phyloP scores from a whole-genome alignment of 1,140 invertebrate species.

The Sminthurides bifidus region DNA sequence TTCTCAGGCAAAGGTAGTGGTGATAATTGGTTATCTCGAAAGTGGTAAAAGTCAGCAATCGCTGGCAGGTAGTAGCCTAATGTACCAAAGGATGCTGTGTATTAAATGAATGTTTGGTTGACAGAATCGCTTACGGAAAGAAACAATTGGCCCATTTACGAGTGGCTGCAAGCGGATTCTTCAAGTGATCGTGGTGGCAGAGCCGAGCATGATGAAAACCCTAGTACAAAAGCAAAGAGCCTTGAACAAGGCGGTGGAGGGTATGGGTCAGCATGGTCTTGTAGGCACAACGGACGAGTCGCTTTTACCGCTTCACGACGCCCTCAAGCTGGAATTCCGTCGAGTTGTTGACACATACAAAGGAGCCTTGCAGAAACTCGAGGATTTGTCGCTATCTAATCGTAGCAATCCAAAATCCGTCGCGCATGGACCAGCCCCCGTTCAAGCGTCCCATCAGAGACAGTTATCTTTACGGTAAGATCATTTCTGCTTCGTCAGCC shows the following conservation, averaged over 20 bases:
- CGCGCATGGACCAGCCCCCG: slow-evolving; percentile 61
- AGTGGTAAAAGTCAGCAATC: too few species aligned
- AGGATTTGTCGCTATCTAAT: slow-evolving; percentile 52
- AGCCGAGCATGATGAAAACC: slow-evolving; percentile 45
- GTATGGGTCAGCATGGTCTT: slow-evolving; percentile 58
- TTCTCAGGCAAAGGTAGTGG: too few species aligned
- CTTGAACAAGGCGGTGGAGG: slow-evolving; percentile 71
- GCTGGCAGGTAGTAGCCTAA: too few species aligned
- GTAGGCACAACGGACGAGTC: slow-evolving; percentile 50
- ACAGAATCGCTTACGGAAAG: slow-evolving; percentile 38
- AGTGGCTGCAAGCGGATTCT: slow-evolving; percentile 46
- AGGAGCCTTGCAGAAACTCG: slow-evolving; percentile 70
- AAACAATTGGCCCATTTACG: slow-evolving; percentile 42
- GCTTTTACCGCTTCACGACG: slow-evolving; percentile 46
- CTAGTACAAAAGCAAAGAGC: slow-evolving; percentile 53
- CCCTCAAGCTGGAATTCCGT: slow-evolving; percentile 67
- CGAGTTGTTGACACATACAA: slow-evolving; percentile 73
- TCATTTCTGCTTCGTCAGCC: background rate
- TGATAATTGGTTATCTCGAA: too few species aligned
- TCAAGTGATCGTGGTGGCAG: slow-evolving; percentile 43
- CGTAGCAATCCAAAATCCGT: slow-evolving; percentile 36
- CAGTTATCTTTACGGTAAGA: slow-evolving; percentile 68
- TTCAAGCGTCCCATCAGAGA: slow-evolving; percentile 75
- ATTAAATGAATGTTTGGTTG: slow-evolving; percentile 31
- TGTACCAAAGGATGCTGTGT: background rate